Evolutionary conservation across 1,140 invertebrate genomes (phyloP).

Genomic region (Coboldia fuscipes): DNA sequence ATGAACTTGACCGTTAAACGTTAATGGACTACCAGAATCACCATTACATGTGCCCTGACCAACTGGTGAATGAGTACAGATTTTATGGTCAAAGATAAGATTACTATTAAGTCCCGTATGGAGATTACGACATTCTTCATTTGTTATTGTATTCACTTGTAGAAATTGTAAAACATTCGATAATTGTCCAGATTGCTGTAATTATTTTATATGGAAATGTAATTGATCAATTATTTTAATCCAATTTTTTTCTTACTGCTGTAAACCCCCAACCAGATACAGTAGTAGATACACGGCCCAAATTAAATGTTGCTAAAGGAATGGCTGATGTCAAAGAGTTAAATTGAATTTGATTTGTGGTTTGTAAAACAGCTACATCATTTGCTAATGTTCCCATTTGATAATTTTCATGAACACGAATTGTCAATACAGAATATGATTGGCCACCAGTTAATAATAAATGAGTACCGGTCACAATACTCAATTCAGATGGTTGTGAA

Average conservation of each 20-base stretch:
- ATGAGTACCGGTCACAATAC: not conserved
- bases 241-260: not conserved
- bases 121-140: slow-evolving; percentile 2
- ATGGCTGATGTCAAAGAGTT: not conserved
- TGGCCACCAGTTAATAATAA: not conserved
- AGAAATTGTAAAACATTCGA: slow-evolving; percentile 4
- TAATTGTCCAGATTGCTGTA: slow-evolving; percentile 3
- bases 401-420: not conserved
- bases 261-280: slow-evolving; percentile 2
- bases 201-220: not conserved
- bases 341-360: not conserved
- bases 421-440: not conserved
- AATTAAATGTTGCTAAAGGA: not conserved
- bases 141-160: slow-evolving; percentile 3
- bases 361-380: not conserved
- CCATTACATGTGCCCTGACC: slow-evolving; percentile 5
- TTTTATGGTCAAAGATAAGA: slow-evolving; percentile 8
- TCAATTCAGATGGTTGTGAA: not conserved
- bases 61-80: slow-evolving; percentile 13
- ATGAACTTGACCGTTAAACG: slow-evolving; percentile 17
- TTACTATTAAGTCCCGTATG: not conserved
- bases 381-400: not conserved
- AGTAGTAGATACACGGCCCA: not conserved
- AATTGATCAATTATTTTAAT: not conserved
- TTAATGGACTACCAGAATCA: slow-evolving; percentile 23